phyloP scores from a whole-genome alignment of 1,140 invertebrate species.

The Trichomalopsis sarcophagae region DNA sequence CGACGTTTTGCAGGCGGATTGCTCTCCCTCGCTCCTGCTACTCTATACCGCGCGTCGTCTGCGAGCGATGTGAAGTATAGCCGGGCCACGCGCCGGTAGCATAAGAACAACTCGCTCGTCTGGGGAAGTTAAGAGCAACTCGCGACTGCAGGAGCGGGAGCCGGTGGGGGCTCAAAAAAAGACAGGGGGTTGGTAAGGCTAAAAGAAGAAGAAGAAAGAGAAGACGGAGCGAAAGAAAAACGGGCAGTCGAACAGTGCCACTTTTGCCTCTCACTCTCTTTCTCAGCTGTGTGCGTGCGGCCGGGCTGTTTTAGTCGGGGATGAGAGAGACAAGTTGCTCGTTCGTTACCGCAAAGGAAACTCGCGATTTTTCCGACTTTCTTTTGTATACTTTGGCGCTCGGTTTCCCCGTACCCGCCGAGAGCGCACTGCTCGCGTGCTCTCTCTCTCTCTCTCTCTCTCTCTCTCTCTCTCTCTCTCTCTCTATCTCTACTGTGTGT shows the following conservation, averaged over 20 bases:
- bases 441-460: not conserved
- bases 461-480: too few relatives aligned
- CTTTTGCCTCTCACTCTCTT: not conserved
- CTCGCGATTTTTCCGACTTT: slow-evolving; percentile 42
- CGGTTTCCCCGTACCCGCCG: not conserved
- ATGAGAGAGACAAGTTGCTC: slow-evolving; percentile 38
- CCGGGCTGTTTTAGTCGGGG: not conserved
- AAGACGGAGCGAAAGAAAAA: slow-evolving; percentile 40
- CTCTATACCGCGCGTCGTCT: not conserved
- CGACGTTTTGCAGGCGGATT: not conserved
- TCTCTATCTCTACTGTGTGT: too few relatives aligned
- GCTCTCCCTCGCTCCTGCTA: not conserved
- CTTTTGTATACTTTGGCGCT: slow-evolving; percentile 36
- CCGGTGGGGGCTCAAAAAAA: slow-evolving; percentile 40
- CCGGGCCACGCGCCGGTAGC: not conserved
- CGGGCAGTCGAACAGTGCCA: slow-evolving; percentile 26
- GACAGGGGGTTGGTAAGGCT: slow-evolving; percentile 14
- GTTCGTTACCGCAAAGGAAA: slow-evolving; percentile 48
- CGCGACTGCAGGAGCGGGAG: slow-evolving; percentile 36
- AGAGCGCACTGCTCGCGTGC: not conserved
- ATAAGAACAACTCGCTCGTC: slow-evolving; percentile 38
- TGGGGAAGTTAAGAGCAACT: slow-evolving; percentile 64
- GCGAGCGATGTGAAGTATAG: slow-evolving; percentile 29
- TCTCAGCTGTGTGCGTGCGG: too few relatives aligned
- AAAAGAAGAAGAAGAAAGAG: slow-evolving; percentile 33